Evolutionary conservation across 2,797 vertebrate species (phyloP), one percentile per base, ranked within the genome.

Genomic region (Pagetopsis macropterus): DNA sequence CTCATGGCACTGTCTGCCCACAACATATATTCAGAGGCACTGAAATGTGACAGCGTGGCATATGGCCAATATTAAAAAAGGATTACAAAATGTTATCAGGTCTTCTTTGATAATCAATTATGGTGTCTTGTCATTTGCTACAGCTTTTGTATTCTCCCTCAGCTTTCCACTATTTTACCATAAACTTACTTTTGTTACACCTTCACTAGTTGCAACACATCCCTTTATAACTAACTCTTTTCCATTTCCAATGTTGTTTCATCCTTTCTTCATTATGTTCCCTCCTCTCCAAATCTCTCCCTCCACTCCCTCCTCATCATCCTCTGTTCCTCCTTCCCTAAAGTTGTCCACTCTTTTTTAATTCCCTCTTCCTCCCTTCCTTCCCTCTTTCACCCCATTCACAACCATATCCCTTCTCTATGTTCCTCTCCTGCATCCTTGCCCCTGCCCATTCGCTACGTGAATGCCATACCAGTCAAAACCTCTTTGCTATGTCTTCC

Each of bases 151-250:
- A 33, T 4, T 27, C n/a, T 2, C 14, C 17, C 5, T 33, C 51
- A 3, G 45, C 14, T 48, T 17, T 17, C 69, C 54, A 70, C 51
- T 31, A 46, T 70, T 57, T 65, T 5, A 27, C 27, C 27, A 27
- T 27, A 0, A 5, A 27, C 27, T 64, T 31, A 61, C 48, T 40
- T 61, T 37, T 40, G 58, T 60, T 15, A 15, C 14, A 51, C 19
- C 17, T 52, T 54, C 8, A 0, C 2, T 27, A 27, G 27, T 27
- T 27, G 27, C 27, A 27, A 54, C 45, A 45, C 23, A 50, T 27
- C 12, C 41, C 37, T 40, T 15, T 61, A 23, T 56, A 40, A 76
- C 61, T 75, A 59, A 43, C 55, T 12, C 14, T 41, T 56, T 27
- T 27, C 23, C 23, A 27, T 27, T 27, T 27, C 23, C 23, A 27